A percentile compares a stretch with the other conserved stretches of the same genome.
Evolutionary conservation across 2,888 invertebrate genomes (phyloP).

Genomic region (Tiliacea citrago): DNA sequence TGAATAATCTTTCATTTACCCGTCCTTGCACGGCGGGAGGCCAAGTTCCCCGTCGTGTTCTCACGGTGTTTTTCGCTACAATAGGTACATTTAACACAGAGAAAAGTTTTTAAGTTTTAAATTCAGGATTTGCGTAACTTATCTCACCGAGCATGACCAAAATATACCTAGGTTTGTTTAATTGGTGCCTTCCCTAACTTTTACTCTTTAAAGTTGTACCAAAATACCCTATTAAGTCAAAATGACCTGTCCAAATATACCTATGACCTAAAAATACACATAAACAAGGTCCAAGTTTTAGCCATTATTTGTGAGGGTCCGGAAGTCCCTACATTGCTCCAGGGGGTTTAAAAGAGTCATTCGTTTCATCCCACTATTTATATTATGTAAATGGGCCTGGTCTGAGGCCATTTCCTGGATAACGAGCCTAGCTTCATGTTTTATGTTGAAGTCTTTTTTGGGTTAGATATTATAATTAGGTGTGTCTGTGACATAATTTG

Average conservation of each 20-base stretch:
- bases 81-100: not conserved
- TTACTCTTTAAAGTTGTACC: not conserved
- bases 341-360: conserved; percentile 47
- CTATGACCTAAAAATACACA: conserved; percentile 39
- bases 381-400: conserved; percentile 57
- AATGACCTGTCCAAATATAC: conserved; percentile 33
- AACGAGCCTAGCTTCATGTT: conserved; percentile 14
- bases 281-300: conserved; percentile 27
- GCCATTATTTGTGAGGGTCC: conserved; percentile 55
- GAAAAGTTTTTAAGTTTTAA: not conserved
- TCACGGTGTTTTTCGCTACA: too few species aligned
- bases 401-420: conserved; percentile 25
- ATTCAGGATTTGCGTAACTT: not conserved
- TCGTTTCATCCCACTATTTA: conserved; percentile 54
- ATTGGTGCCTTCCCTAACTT: not conserved
- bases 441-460: conserved; percentile 10
- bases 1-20: too few species aligned
- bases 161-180: not conserved
- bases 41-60: too few species aligned
- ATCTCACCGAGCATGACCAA: not conserved
- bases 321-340: conserved; percentile 48
- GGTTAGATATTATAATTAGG: not conserved
- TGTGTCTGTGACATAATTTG: not conserved
- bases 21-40: too few species aligned
- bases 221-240: not conserved